Evolutionary conservation across 92 coral and sea anemone species (phyloP).

Genomic region (Phenganax stokvisi): DNA sequence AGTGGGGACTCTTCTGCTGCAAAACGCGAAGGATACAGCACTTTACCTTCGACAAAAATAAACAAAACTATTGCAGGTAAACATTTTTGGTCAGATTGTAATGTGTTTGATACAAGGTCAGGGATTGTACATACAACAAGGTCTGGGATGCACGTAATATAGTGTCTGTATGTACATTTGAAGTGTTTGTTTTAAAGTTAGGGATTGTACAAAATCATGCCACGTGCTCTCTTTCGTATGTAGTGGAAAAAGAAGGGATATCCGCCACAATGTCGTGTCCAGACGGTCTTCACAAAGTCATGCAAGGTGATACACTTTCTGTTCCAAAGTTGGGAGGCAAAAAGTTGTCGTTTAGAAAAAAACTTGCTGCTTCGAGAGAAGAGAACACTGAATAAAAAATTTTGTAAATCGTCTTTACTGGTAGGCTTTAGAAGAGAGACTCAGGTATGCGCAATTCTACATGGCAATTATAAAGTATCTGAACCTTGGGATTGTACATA

Average conservation of each 20-base stretch:
- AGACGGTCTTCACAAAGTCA: constrained; percentile 76
- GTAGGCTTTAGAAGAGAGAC: too few relatives aligned
- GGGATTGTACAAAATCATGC: too few relatives aligned
- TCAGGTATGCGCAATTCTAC: too few relatives aligned
- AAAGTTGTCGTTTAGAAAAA: constrained; percentile 27
- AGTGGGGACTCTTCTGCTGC: constrained; percentile 14
- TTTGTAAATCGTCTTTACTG: too few relatives aligned
- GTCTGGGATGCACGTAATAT: too few relatives aligned
- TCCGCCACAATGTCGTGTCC: constrained; percentile 75
- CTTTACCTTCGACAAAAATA: constrained; percentile 53
- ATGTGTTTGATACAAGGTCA: background rate
- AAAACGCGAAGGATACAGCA: constrained; percentile 53
- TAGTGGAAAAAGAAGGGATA: constrained; percentile 46
- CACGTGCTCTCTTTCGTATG: background rate
- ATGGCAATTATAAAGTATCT: too few relatives aligned
- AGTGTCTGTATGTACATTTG: too few relatives aligned
- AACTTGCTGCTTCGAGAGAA: constrained; percentile 26
- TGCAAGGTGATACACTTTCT: constrained; percentile 19
- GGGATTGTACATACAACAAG: background rate
- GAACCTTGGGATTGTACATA: too few relatives aligned
- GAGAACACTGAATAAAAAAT: constrained; percentile 19
- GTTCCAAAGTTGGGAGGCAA: constrained; percentile 30
- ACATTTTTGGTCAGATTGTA: background rate
- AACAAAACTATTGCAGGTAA: constrained; percentile 18
- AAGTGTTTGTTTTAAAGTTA: too few relatives aligned